Conservation (phyloP, 2,797 vertebrate genomes). For the Chrosomus eos region DNA sequence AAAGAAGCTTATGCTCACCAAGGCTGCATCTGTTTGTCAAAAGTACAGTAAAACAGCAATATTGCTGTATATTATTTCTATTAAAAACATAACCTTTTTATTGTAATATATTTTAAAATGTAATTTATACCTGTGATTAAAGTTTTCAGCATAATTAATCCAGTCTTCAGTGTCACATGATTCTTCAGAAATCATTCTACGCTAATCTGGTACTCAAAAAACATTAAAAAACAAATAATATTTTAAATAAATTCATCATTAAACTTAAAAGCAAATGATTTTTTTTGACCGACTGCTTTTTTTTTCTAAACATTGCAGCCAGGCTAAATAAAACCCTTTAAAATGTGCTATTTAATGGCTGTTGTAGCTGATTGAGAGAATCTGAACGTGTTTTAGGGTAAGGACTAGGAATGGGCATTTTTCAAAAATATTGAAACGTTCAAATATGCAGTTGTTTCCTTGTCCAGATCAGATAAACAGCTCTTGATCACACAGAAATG, state of each 20-base stretch:
- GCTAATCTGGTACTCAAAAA: too few species aligned
- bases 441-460: neutral
- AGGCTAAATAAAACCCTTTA: neutral
- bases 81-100: too few species aligned
- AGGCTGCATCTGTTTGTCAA: neutral
- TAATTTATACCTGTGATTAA: neutral
- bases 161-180: too few species aligned
- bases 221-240: too few species aligned
- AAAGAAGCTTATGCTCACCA: neutral
- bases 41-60: too few species aligned
- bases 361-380: neutral
- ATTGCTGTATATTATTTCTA: too few species aligned
- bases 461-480: neutral
- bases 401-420: neutral
- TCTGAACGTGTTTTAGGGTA: neutral
- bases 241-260: too few species aligned
- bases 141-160: neutral
- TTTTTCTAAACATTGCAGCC: too few species aligned
- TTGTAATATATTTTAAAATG: too few species aligned
- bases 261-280: too few species aligned
- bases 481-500: neutral
- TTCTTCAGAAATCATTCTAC: too few species aligned
- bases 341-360: neutral
- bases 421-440: neutral
- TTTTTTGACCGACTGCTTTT: too few species aligned